These are phyloP conservation scores for Morpho deidamia DNA, from an alignment of 2,888 invertebrate genomes.

Conservation along the genomic window DNA sequence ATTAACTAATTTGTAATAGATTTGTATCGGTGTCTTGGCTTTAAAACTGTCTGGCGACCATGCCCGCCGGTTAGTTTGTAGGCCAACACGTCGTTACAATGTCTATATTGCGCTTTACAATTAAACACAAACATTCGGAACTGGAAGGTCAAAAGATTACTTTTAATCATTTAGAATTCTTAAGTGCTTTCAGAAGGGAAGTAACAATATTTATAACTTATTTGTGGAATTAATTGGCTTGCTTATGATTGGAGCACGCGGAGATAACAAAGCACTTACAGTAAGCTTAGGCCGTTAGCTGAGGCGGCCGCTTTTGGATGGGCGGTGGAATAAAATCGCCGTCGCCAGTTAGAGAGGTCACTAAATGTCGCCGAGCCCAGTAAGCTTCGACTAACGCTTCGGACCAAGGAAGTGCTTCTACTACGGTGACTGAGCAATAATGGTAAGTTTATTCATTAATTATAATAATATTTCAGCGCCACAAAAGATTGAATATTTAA, in stretches of 20 bases:
- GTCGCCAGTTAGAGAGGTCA: conserved; percentile 62
- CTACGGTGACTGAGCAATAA: conserved; percentile 57
- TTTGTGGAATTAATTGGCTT: conserved; percentile 72
- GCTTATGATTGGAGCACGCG: conserved; percentile 75
- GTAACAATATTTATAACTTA: conserved; percentile 61
- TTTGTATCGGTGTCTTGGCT: conserved; percentile 50
- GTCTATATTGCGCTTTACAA: conserved; percentile 57
- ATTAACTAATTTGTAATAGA: conserved; percentile 63
- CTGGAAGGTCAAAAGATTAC: conserved; percentile 40
- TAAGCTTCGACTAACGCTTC: conserved; percentile 78
- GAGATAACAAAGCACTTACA: conserved; percentile 78
- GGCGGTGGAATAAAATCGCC: conserved; percentile 67
- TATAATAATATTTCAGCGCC: conserved; percentile 67
- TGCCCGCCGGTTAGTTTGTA: conserved; percentile 56
- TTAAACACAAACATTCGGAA: conserved; percentile 48
- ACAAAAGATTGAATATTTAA: conserved; percentile 61
- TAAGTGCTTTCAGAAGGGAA: conserved; percentile 66
- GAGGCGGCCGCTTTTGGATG: conserved; percentile 68
- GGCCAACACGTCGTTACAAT: conserved; percentile 37
- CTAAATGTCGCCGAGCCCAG: conserved; percentile 69
- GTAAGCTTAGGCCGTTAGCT: conserved; percentile 72
- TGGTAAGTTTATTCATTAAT: conserved; percentile 61
- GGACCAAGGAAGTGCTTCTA: conserved; percentile 71
- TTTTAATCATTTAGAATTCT: conserved; percentile 47
- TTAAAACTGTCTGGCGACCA: conserved; percentile 59